A percentile compares a stretch with the other conserved stretches of the same genome.
These are phyloP conservation scores for Sprattus sprattus DNA, from an alignment of 2,113 vertebrate species.

Conservation along the genomic window DNA sequence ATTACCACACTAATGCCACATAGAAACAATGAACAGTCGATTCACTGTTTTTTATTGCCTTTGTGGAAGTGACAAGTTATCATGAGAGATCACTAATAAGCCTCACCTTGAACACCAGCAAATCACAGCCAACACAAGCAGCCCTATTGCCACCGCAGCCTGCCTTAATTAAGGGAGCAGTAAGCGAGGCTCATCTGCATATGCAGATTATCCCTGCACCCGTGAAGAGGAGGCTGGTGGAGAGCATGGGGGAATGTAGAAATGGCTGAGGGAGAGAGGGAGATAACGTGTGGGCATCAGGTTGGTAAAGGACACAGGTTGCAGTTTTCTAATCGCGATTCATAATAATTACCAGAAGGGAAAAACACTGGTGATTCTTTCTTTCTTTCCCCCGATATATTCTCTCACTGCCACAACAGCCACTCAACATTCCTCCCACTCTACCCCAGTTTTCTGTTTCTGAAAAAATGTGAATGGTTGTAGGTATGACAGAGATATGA, in stretches of 20 bases:
- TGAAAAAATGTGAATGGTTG: not conserved
- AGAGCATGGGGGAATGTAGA: not conserved
- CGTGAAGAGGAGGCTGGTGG: not conserved
- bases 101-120: slow-evolving; percentile 38
- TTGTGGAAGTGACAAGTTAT: slow-evolving; percentile 31
- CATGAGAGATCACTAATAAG: slow-evolving; percentile 31
- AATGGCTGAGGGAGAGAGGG: not conserved
- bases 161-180: slow-evolving; percentile 44
- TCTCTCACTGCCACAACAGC: not conserved
- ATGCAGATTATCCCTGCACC: slow-evolving; percentile 27
- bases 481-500: not conserved
- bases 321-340: not conserved
- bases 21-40: slow-evolving; percentile 36
- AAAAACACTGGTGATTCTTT: not conserved
- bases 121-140: slow-evolving; percentile 45
- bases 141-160: slow-evolving; percentile 21
- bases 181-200: slow-evolving; percentile 45
- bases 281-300: too few relatives aligned
- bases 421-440: not conserved
- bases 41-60: slow-evolving; percentile 32
- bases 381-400: not conserved
- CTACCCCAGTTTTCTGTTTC: too few relatives aligned
- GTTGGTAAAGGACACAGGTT: not conserved
- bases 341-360: not conserved
- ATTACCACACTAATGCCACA: slow-evolving; percentile 27